These are phyloP conservation scores for Oncorhynchus tshawytscha DNA, from an alignment of 2,113 vertebrate species.

Conservation along the genomic window DNA sequence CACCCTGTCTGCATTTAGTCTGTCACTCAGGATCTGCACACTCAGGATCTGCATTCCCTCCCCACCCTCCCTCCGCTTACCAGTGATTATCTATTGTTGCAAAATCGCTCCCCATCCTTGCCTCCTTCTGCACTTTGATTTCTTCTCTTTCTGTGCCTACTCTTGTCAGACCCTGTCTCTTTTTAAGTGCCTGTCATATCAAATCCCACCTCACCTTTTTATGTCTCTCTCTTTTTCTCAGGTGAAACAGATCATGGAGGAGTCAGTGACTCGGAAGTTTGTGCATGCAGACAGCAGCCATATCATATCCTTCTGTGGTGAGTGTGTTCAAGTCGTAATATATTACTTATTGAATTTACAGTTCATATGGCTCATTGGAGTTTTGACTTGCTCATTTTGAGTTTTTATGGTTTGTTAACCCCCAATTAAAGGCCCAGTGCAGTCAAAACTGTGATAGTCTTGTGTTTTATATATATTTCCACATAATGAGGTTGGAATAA, in stretches of 20 bases:
- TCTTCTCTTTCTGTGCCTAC: background rate
- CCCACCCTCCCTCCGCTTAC: too few relatives aligned
- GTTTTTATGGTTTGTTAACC: too few relatives aligned
- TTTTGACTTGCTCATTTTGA: too few relatives aligned
- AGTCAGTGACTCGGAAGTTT: slow-evolving; percentile 93
- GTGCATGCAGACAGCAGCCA: slow-evolving; percentile 97
- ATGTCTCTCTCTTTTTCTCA: slow-evolving; percentile 49
- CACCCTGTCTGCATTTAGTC: too few relatives aligned
- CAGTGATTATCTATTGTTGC: background rate
- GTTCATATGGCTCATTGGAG: too few relatives aligned
- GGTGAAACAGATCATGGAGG: slow-evolving; percentile 99
- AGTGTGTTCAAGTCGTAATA: slow-evolving; percentile 36
- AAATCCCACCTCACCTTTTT: background rate
- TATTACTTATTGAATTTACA: too few relatives aligned
- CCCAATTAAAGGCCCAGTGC: too few relatives aligned
- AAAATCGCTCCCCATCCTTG: background rate
- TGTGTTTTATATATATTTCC: too few relatives aligned
- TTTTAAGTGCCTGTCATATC: slow-evolving; percentile 11
- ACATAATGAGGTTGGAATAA: too few relatives aligned
- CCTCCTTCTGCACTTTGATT: background rate
- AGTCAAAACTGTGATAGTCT: too few relatives aligned
- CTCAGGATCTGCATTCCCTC: too few relatives aligned
- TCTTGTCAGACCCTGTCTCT: background rate
- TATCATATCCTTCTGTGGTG: slow-evolving; percentile 96
- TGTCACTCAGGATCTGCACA: too few relatives aligned